These are phyloP conservation scores for Dryobotodes eremita DNA, from an alignment of 2,888 invertebrate genomes.

Conservation along the genomic window DNA sequence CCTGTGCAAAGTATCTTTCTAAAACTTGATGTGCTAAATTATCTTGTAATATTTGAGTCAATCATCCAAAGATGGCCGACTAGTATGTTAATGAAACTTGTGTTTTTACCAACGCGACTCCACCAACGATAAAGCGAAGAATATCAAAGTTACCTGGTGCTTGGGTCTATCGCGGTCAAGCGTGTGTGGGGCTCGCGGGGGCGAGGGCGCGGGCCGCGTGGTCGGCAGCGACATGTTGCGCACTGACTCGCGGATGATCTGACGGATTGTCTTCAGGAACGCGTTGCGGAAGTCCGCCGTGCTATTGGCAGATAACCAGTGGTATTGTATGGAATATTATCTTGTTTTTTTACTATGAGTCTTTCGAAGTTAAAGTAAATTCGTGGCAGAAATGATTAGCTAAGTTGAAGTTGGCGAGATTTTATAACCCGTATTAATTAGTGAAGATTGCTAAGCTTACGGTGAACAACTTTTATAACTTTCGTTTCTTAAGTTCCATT, in stretches of 20 bases:
- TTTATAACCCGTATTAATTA: constrained; percentile 28
- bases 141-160: constrained; percentile 87
- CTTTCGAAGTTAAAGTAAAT: neutral
- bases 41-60: no score
- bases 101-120: neutral
- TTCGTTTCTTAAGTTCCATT: neutral
- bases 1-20: neutral
- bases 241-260: constrained; percentile 99
- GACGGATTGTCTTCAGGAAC: constrained; percentile 98
- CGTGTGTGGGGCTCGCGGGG: constrained; percentile 85
- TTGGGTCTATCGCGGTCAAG: constrained; percentile 91
- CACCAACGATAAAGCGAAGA: neutral
- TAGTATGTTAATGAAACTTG: neutral
- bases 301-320: constrained; percentile 86
- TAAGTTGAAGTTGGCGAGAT: neutral
- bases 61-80: neutral
- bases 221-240: constrained; percentile 98
- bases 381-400: neutral
- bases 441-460: neutral
- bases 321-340: neutral
- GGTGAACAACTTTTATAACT: constrained; percentile 6
- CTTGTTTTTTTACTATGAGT: neutral
- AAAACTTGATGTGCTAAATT: neutral
- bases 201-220: constrained; percentile 92
- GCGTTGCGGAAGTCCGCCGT: constrained; percentile 99